Evolutionary conservation across 2,797 vertebrate genomes (phyloP), one percentile per base, ranked within the genome.

Genomic region (Eleutherodactylus coqui): DNA sequence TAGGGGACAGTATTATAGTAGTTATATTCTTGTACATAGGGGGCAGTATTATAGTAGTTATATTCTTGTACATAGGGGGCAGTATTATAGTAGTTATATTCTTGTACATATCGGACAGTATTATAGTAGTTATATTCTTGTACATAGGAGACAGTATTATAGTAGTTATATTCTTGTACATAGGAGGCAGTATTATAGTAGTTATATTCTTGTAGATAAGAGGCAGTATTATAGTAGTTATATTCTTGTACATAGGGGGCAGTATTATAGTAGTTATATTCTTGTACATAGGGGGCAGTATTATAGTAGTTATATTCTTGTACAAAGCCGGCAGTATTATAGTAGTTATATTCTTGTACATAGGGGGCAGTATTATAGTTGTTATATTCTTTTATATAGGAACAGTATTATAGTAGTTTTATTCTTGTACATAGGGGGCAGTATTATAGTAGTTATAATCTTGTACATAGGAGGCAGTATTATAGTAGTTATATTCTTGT

Each of bases 1-100:
- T 29, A 62, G 58, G 58, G 14, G 58, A n/a, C 34, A 36, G 64
- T 69, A 69, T 69, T 69, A 69, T 69, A 69, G 64, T 69, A 19
- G 64, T 69, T 69, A 69, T 69, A 69, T 69, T 69, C 60, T 64
- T 64, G 62, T 64, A 64, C 19, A 64, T 62, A 64, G 62, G 62
- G n/a, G 4, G 62, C 62, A 64, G 62, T 69, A 69, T 69, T 69
- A 69, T 69, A 69, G 64, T 69, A 69, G 64, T 69, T 36, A 69
- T 36, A 69, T 38, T 38, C 17, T 36, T 69, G 64, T 69, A 69
- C 6, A 64, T 64, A 64, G 62, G 62, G n/a, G 8, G 62, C 64
- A 67, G 32, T 67, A 36, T 67, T 67, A 67, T 67, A 67, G 32
- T 36, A 67, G 32, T 36, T 67, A 67, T 67, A 67, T 67, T 67